These are phyloP conservation scores for Dicaeum eximium DNA, from an alignment of 2,113 vertebrate genomes.

Conservation along the genomic window DNA sequence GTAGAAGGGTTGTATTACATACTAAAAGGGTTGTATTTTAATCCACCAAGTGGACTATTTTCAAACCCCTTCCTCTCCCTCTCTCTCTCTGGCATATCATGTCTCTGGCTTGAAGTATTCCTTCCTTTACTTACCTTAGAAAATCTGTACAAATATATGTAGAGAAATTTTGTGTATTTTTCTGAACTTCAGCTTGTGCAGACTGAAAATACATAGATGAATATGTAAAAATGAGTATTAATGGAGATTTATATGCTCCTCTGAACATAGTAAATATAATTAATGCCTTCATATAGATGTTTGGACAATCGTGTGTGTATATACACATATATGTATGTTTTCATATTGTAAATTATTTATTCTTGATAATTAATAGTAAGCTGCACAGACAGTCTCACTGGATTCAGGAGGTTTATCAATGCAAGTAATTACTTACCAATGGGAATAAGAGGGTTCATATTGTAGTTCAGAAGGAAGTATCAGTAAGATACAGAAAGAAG, in stretches of 20 bases:
- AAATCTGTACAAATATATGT: not conserved
- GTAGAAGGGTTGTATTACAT: not conserved
- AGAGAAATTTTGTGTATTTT: not conserved
- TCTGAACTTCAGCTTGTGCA: not conserved
- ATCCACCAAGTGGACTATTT: not conserved
- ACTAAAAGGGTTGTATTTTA: not conserved
- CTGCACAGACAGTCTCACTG: not conserved
- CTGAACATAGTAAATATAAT: not conserved
- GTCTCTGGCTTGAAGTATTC: not conserved
- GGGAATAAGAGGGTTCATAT: not conserved
- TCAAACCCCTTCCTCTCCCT: accelerated
- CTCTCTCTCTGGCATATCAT: not conserved
- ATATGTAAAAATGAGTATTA: not conserved
- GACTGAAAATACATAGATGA: not conserved
- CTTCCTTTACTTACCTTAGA: not conserved
- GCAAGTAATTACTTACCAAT: not conserved
- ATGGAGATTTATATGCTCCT: not conserved
- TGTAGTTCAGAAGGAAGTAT: not conserved
- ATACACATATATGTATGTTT: too few relatives aligned
- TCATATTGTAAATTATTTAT: not conserved
- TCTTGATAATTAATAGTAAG: not conserved
- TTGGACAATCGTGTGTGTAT: accelerated
- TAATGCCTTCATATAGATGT: not conserved
- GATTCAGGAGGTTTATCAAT: constrained; percentile 8
- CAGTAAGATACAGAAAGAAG: not conserved